phyloP scores from a whole-genome alignment of 1,140 invertebrate genomes.

The Temnothorax longispinosus region DNA sequence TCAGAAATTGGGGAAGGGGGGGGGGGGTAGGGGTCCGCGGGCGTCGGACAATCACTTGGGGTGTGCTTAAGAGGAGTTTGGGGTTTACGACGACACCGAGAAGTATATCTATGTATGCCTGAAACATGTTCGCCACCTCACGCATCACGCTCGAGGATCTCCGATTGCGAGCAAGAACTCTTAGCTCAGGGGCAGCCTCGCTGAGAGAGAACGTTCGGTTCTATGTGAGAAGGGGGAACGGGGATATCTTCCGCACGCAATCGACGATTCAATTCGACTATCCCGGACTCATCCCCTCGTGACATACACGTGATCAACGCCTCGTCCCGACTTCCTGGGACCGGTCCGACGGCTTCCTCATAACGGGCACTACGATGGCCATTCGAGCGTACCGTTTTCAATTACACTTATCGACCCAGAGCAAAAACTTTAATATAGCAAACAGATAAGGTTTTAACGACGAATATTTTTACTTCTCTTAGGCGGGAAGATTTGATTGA shows the following conservation, averaged over 20 bases:
- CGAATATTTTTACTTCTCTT: neutral
- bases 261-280: conserved; percentile 56
- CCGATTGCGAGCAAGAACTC: conserved; percentile 40
- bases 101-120: conserved; percentile 55
- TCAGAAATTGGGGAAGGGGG: conserved; percentile 62
- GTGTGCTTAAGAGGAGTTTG: conserved; percentile 23
- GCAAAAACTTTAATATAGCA: neutral
- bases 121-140: conserved; percentile 66
- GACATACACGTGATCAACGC: conserved; percentile 9
- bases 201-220: conserved; percentile 37
- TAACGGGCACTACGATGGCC: neutral
- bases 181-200: conserved; percentile 34
- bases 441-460: neutral
- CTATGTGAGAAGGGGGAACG: neutral
- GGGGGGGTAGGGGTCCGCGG: neutral
- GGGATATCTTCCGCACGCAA: conserved; percentile 4
- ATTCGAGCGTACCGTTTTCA: neutral
- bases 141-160: conserved; percentile 63
- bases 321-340: conserved; percentile 68
- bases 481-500: neutral
- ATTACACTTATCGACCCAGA: neutral
- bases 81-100: conserved; percentile 68
- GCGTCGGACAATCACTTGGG: conserved; percentile 23
- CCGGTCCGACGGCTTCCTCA: conserved; percentile 23
- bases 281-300: conserved; percentile 24